Percentiles rank a stretch among this genome's conserved stretches.
Conservation (phyloP, 2,113 vertebrate genomes). For the Platysteira castanea region DNA sequence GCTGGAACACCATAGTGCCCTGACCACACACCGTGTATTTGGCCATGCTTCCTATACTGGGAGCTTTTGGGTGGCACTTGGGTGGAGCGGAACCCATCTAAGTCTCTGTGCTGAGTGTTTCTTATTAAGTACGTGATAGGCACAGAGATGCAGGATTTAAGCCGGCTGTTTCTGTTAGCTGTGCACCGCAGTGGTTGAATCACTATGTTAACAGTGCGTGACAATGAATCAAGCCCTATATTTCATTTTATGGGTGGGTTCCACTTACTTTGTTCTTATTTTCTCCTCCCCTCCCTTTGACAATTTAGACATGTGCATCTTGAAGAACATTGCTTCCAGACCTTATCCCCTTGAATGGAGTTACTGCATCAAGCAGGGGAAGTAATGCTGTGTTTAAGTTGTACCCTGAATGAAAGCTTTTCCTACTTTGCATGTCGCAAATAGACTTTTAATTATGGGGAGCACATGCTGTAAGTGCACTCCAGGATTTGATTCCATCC, state of each 20-base stretch:
- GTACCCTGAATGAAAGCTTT: constrained; percentile 27
- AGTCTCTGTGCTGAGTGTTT: background rate
- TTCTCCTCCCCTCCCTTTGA: background rate
- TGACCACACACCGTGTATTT: fast-evolving
- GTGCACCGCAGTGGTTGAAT: background rate
- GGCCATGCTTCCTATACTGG: background rate
- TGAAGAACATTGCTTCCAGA: background rate
- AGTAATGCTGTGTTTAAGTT: background rate
- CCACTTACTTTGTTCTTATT: background rate
- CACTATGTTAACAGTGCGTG: background rate
- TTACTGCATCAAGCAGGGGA: background rate
- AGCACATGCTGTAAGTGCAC: background rate
- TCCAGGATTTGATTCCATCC: background rate
- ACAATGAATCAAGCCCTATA: background rate
- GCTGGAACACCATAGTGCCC: background rate
- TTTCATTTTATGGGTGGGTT: background rate
- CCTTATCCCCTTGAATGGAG: background rate
- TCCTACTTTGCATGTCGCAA: background rate
- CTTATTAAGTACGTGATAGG: background rate
- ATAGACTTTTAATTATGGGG: constrained; percentile 27
- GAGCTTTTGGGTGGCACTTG: background rate
- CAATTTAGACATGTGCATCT: background rate
- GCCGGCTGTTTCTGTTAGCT: background rate
- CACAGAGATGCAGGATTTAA: background rate
- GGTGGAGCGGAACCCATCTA: background rate